Evolutionary conservation across 2,113 vertebrate species (phyloP).

Genomic region (Charadrius vociferus): DNA sequence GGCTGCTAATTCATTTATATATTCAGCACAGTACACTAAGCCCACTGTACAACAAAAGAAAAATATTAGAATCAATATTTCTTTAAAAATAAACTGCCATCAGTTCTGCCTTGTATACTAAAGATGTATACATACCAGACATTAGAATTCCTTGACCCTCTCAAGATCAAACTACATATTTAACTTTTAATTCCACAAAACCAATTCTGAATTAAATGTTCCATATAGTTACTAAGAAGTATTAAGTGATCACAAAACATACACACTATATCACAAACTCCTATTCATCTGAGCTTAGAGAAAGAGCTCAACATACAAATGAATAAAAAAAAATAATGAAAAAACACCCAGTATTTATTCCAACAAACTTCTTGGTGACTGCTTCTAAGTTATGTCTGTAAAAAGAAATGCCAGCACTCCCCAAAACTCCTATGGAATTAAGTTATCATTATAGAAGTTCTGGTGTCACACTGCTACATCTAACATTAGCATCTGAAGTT

Average conservation of each 20-base stretch:
- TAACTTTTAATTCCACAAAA: neutral
- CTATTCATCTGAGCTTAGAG: neutral
- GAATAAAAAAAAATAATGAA: neutral
- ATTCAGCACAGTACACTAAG: conserved; percentile 89
- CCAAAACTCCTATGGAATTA: neutral
- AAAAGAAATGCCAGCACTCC: neutral
- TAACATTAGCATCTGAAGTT: neutral
- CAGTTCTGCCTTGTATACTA: neutral
- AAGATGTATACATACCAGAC: neutral
- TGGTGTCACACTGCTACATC: neutral
- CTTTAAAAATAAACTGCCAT: neutral
- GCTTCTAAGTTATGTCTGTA: neutral
- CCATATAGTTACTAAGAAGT: neutral
- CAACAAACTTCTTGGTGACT: neutral
- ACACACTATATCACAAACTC: neutral
- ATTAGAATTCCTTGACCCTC: neutral
- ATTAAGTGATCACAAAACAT: neutral
- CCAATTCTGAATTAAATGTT: neutral
- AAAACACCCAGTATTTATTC: neutral
- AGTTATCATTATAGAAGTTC: neutral
- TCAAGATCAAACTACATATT: neutral
- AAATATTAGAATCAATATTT: neutral
- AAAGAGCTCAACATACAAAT: neutral
- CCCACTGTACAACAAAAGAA: conserved; percentile 69
- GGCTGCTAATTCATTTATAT: conserved; percentile 93